These are phyloP conservation scores for Amia ocellicauda DNA, from an alignment of 2,113 vertebrate genomes.

Conservation along the genomic window DNA sequence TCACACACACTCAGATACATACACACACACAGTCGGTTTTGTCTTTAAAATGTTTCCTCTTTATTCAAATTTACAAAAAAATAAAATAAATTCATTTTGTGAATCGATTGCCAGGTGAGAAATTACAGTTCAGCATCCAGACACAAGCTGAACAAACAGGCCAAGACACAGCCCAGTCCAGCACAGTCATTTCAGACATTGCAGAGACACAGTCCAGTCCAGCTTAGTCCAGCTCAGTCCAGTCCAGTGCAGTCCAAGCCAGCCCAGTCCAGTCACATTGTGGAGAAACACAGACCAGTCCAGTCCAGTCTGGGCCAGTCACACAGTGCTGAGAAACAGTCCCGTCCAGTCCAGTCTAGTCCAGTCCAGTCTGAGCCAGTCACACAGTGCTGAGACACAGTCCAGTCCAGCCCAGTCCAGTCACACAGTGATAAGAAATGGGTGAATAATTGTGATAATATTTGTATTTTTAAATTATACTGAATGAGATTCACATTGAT, in stretches of 20 bases:
- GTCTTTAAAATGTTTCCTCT: constrained; percentile 58
- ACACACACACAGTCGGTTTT: constrained; percentile 31
- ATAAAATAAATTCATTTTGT: constrained; percentile 65
- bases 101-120: neutral
- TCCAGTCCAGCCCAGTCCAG: constrained; percentile 41
- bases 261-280: constrained; percentile 28
- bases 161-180: neutral
- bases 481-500: too few species aligned
- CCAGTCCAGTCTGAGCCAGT: constrained; percentile 43
- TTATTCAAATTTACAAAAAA: constrained; percentile 74
- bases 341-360: constrained; percentile 26
- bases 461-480: constrained; percentile 20
- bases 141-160: neutral
- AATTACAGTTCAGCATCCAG: neutral
- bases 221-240: neutral
- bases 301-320: constrained; percentile 26
- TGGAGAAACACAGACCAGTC: constrained; percentile 31
- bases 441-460: constrained; percentile 27
- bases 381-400: too few species aligned
- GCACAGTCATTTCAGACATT: neutral
- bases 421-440: constrained; percentile 18
- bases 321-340: constrained; percentile 13
- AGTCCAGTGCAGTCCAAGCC: constrained; percentile 38
- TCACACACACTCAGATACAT: too few species aligned
- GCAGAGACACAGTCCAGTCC: neutral